Evolutionary conservation across 2,113 vertebrate genomes (phyloP).

Genomic region (Larimichthys crocea): DNA sequence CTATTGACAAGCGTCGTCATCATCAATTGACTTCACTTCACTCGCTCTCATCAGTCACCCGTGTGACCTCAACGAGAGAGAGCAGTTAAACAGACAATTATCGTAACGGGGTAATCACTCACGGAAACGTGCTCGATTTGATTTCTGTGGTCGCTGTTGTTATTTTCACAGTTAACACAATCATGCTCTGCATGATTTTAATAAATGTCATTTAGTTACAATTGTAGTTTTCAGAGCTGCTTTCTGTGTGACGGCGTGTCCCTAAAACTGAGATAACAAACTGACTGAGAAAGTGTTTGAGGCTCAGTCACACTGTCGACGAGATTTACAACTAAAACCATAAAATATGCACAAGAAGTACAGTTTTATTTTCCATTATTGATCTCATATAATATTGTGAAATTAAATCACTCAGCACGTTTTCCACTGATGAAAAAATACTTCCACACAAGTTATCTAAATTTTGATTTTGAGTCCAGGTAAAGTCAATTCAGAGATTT

Average conservation of each 20-base stretch:
- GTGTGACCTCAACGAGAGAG: constrained; percentile 24
- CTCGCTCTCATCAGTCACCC: background rate
- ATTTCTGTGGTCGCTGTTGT: constrained; percentile 24
- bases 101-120: constrained; percentile 5
- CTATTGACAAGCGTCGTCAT: background rate
- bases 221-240: background rate
- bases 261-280: background rate
- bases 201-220: constrained; percentile 12
- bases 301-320: too few relatives aligned
- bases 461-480: background rate
- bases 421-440: background rate
- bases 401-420: background rate
- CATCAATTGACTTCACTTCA: background rate
- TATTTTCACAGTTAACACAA: constrained; percentile 22
- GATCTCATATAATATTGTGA: background rate
- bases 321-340: background rate
- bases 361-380: background rate
- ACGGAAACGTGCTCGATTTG: constrained; percentile 6
- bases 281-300: too few relatives aligned
- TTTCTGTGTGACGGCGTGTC: background rate
- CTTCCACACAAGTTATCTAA: background rate
- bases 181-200: background rate
- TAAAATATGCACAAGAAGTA: background rate
- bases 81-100: constrained; percentile 5
- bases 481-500: too few relatives aligned